Evolutionary conservation across 1,140 invertebrate species (phyloP).

Genomic region (Phymastichus coffea): DNA sequence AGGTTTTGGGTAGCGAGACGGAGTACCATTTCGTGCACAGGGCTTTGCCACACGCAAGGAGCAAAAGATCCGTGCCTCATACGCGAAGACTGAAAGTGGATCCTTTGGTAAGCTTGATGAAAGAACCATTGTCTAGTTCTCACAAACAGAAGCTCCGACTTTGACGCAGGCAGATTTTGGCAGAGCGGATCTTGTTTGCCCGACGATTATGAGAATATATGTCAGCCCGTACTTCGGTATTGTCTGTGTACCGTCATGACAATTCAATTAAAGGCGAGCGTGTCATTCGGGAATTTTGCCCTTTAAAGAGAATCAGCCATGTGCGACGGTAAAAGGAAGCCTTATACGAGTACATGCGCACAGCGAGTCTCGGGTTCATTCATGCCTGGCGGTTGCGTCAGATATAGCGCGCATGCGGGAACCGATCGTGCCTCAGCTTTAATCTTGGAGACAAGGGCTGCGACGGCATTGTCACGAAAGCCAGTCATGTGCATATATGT

Average conservation of each 20-base stretch:
- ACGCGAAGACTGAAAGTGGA: conserved; percentile 84
- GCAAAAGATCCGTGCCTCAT: conserved; percentile 82
- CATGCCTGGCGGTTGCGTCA: neutral
- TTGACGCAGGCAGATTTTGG: neutral
- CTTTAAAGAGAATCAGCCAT: too few species aligned
- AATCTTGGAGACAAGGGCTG: too few species aligned
- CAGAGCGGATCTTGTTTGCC: neutral
- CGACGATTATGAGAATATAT: too few species aligned
- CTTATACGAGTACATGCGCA: too few species aligned
- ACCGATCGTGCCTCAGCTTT: too few species aligned
- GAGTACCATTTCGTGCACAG: conserved; percentile 93
- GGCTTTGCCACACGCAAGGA: conserved; percentile 80
- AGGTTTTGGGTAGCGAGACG: conserved; percentile 80
- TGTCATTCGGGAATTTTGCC: too few species aligned
- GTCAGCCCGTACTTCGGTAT: too few species aligned
- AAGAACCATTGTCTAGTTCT: too few species aligned
- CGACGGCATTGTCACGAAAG: neutral
- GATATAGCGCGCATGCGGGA: neutral
- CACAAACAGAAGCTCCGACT: neutral
- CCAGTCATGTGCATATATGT: too few species aligned
- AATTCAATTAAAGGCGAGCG: too few species aligned
- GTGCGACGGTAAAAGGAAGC: too few species aligned
- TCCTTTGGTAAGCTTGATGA: conserved; percentile 85
- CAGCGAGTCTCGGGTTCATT: neutral
- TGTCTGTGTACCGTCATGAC: too few species aligned